Evolutionary conservation across 2,797 vertebrate species (phyloP), one percentile per base, ranked within the genome.

Genomic region (Tenualosa ilisha): DNA sequence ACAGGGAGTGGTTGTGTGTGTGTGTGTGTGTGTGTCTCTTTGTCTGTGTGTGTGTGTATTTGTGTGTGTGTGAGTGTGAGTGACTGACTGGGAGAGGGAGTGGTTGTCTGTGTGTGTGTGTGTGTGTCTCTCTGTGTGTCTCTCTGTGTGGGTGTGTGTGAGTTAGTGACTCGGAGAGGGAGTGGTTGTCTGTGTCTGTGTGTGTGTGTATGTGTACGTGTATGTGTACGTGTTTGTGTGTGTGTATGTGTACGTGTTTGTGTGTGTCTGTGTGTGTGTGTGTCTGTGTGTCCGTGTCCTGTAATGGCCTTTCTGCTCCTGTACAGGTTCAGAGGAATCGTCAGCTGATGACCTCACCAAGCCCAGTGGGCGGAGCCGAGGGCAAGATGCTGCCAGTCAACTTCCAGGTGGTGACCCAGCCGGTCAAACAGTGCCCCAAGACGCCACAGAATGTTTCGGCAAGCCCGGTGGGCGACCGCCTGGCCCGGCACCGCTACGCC

Each of bases 371-470:
- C 81, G 94, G 97, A 0, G 92, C 97, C 46, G 98, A 99, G 9
- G 97, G 97, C 88, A 99, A 99, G 91, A 97, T 99, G 89, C 89
- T 99, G 91, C 98, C 98, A 0, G 96, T 99, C 83, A 99, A 99
- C 1, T 98, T 99, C 90, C 98, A 99, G 92, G 97, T 99, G 91
- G 98, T 99, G 93, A 97, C 98, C 87, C 98, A 99, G 93, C 94
- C 97, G 91, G 95, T 99, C 89, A 99, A 99, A 91, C 98, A 98
- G 95, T 96, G 97, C 87, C 97, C 97, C 92, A 99, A 99, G 96
- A 96, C 96, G 59, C 96, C 97, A 63, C 97, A 98, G 94, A 99
- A 97, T 0, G 92, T 99, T 90, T 95, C 98, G 0, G 98, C 97
- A 85, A 99, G 98, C 92, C 98, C 98, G 0, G 97, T 98, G 46